phyloP scores from a whole-genome alignment of 2,888 invertebrate genomes.

The Idaea dimidiata region DNA sequence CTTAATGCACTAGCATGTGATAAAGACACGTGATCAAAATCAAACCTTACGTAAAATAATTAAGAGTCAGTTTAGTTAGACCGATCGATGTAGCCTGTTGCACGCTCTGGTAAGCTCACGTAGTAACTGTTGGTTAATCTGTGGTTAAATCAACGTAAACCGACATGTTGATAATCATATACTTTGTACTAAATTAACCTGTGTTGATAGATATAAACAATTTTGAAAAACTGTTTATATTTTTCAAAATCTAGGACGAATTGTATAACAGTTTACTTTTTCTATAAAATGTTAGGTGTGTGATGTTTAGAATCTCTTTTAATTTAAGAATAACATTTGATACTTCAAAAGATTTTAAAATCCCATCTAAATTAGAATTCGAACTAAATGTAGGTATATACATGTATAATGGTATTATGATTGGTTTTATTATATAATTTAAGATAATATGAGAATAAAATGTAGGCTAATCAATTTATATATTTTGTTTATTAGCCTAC shows the following conservation, averaged over 20 bases:
- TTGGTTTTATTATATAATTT: neutral
- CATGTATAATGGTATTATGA: neutral
- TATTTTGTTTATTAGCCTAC: neutral
- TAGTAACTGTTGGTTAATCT: neutral
- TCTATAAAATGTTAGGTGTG: neutral
- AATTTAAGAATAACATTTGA: neutral
- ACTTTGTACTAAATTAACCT: neutral
- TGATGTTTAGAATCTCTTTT: neutral
- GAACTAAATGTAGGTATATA: neutral
- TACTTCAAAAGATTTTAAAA: neutral
- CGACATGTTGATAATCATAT: neutral
- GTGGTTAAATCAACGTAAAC: neutral
- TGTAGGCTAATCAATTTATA: neutral
- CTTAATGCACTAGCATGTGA: slow-evolving; percentile 31
- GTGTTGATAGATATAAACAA: neutral
- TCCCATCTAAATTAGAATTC: neutral
- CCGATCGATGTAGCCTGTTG: slow-evolving; percentile 6
- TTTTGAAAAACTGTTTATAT: neutral
- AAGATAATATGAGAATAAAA: neutral
- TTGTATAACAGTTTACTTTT: neutral
- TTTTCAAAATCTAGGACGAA: neutral
- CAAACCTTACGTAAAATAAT: slow-evolving; percentile 9
- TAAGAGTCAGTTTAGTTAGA: slow-evolving; percentile 12
- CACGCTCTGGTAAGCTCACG: slow-evolving; percentile 5
- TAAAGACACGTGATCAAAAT: slow-evolving; percentile 8